phyloP scores from a whole-genome alignment of 2,113 vertebrate species.

The Todiramphus saurophagus region DNA sequence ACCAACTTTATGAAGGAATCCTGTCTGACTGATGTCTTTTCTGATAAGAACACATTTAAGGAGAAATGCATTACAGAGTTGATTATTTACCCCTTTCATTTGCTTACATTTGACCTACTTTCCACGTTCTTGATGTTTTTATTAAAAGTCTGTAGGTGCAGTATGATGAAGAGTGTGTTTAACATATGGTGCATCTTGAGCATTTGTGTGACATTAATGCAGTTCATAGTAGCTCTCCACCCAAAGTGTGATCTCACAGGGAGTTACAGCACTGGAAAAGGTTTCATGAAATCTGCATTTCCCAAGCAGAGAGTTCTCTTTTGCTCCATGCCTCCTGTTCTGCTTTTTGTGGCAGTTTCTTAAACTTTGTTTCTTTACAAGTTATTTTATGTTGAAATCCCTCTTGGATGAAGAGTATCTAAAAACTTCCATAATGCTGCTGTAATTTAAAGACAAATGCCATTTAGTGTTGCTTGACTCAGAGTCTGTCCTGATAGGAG shows the following conservation, averaged over 20 bases:
- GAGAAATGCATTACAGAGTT: neutral
- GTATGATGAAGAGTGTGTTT: neutral
- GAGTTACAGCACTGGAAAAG: neutral
- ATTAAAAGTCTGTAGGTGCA: neutral
- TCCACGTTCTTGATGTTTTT: neutral
- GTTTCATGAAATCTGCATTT: neutral
- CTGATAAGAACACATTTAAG: neutral
- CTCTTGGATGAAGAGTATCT: neutral
- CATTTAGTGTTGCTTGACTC: neutral
- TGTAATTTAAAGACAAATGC: neutral
- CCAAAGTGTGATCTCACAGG: neutral
- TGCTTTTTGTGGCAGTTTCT: neutral
- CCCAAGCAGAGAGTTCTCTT: neutral
- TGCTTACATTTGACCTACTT: neutral
- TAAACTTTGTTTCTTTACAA: neutral
- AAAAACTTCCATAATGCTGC: neutral
- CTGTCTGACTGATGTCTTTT: neutral
- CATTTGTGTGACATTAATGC: slow-evolving; percentile 9
- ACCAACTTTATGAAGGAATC: neutral
- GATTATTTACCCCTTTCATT: neutral
- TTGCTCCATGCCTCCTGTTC: neutral
- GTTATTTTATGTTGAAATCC: neutral
- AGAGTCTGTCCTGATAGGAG: neutral
- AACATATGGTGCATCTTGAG: neutral
- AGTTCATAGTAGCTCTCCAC: neutral